phyloP scores from a whole-genome alignment of 1,140 invertebrate species.

The Phymastichus coffea region DNA sequence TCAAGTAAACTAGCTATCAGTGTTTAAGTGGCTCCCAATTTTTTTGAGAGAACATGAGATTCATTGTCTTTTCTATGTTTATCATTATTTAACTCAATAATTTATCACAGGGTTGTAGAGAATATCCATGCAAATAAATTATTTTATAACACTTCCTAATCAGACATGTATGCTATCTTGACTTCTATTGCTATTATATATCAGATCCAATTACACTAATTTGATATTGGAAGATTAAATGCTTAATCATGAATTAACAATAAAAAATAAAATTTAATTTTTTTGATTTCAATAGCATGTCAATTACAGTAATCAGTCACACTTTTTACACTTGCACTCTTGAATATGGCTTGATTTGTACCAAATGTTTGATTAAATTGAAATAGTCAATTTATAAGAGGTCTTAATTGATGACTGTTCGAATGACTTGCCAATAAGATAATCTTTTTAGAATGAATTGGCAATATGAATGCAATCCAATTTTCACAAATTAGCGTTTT shows the following conservation, averaged over 20 bases:
- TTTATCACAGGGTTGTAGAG: conserved; percentile 24
- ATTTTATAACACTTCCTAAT: conserved; percentile 9
- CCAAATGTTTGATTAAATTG: conserved; percentile 2
- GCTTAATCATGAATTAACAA: not conserved
- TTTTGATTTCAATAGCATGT: conserved; percentile 11
- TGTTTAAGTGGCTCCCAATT: not conserved
- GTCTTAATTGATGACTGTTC: not conserved
- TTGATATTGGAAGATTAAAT: not conserved
- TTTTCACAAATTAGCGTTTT: conserved; percentile 12
- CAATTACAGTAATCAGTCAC: not conserved
- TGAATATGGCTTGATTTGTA: conserved; percentile 7
- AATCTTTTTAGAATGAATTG: conserved; percentile 5
- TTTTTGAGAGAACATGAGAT: not conserved
- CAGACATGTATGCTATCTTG: conserved; percentile 3
- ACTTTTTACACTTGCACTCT: not conserved
- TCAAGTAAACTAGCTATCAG: not conserved
- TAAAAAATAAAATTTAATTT: conserved; percentile 4
- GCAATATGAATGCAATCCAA: not conserved
- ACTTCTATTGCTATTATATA: not conserved
- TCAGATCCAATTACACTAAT: not conserved
- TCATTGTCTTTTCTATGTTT: not conserved
- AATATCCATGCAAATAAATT: not conserved
- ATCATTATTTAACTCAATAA: conserved; percentile 1
- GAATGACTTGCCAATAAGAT: conserved; percentile 6
- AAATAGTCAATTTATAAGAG: conserved; percentile 2